Base-by-base conservation (phyloP, 2,888 invertebrate species). In the Erannis defoliaria region DNA sequence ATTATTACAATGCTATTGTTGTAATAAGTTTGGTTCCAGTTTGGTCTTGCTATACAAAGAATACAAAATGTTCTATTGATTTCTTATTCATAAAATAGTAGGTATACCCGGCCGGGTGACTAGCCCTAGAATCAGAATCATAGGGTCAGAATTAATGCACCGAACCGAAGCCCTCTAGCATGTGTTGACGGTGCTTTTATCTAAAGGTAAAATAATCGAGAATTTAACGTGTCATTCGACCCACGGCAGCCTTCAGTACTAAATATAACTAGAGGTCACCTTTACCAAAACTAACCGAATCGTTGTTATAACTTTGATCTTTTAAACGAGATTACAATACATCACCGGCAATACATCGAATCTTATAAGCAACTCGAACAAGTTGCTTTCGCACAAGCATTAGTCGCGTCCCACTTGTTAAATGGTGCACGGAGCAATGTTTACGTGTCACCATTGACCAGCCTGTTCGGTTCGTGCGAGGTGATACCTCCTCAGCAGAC, bases 371-470 rank as follows among this genome's bases (percentile, higher is more conserved):
- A 40, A 64, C 29, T 49, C 8, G 53, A 54, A 48, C 37, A 16
- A 35, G 37, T 43, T 65, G 74, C 76, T 81, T 80, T 81, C 76
- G 73, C 71, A 71, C 66, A 71, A 75, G 73, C 78, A 77, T 80
- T 78, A 74, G 77, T 75, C 73, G 74, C 77, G 88, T 77, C 80
- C 88, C 74, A 87, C 81, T 89, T 90, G 81, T 68, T 76, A 85
- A 88, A 82, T 85, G 81, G 89, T 82, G 86, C 88, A 82, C 82
- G 79, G 74, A 80, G 78, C 68, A 60, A 69, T 80, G 83, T 85
- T 84, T 84, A 86, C 82, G 84, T 86, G 87, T 84, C 88, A 83
- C 83, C 84, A 76, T 82, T 80, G 69, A 78, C 69, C 51, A 45
- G 75, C 29, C 31, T 19, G 40, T 65, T 51, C 45, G 57, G 42